phyloP scores from a whole-genome alignment of 2,113 vertebrate genomes.

The Hystrix brachyura region DNA sequence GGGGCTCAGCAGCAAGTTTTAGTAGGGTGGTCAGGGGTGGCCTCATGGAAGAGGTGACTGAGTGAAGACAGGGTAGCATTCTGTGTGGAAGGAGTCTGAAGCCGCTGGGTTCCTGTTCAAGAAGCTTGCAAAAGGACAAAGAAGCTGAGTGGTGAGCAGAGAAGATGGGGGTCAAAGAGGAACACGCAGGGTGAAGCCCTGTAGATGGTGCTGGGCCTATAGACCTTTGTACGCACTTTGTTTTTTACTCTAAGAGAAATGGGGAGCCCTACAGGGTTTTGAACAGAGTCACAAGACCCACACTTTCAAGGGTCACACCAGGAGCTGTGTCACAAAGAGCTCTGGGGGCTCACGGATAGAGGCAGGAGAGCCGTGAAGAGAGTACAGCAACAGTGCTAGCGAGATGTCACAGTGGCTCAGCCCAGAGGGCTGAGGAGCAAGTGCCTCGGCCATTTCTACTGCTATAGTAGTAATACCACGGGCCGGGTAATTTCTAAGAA shows the following conservation, averaged over 20 bases:
- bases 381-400: background rate
- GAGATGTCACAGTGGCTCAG: background rate
- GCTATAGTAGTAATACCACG: too few relatives aligned
- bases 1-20: background rate
- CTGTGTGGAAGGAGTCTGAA: background rate
- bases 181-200: too few relatives aligned
- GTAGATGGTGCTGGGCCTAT: accelerated
- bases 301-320: background rate
- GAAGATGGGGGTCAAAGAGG: background rate
- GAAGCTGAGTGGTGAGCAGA: background rate
- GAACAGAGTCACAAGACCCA: background rate
- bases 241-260: background rate
- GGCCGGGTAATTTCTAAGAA: background rate
- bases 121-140: background rate
- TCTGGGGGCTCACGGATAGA: background rate
- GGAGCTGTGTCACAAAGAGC: background rate
- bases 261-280: background rate
- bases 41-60: background rate
- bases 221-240: background rate
- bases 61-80: background rate
- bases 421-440: background rate
- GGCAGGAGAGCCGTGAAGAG: background rate
- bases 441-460: background rate
- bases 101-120: accelerated
- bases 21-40: background rate